phyloP scores from a whole-genome alignment of 2,113 vertebrate species.

The Melospiza georgiana region DNA sequence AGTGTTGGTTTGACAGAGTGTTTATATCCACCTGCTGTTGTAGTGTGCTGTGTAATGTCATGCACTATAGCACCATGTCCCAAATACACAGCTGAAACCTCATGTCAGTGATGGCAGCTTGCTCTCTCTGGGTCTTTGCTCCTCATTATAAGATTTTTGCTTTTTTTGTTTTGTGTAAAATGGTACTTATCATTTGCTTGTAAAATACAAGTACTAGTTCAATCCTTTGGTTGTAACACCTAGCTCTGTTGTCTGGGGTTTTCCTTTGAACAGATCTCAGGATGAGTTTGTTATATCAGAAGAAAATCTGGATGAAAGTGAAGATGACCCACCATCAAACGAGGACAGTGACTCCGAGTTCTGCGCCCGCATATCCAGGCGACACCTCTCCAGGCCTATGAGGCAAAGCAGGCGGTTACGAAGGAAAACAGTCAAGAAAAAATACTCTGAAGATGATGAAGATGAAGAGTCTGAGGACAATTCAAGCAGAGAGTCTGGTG shows the following conservation, averaged over 20 bases:
- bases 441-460: slow-evolving; percentile 95
- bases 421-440: slow-evolving; percentile 81
- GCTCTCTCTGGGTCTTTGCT: neutral
- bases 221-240: neutral
- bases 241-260: neutral
- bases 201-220: neutral
- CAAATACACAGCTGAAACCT: neutral
- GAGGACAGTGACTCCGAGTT: slow-evolving; percentile 84
- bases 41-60: neutral
- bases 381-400: slow-evolving; percentile 72
- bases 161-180: neutral
- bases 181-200: neutral
- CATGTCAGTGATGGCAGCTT: neutral
- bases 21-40: neutral
- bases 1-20: neutral
- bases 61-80: neutral
- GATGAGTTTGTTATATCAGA: slow-evolving; percentile 90
- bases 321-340: slow-evolving; percentile 79
- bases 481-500: slow-evolving; percentile 78
- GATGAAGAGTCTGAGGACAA: slow-evolving; percentile 83
- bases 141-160: neutral
- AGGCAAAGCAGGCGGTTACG: slow-evolving; percentile 79
- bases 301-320: slow-evolving; percentile 85
- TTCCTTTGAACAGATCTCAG: slow-evolving; percentile 79
- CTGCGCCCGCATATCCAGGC: slow-evolving; percentile 72